Conservation (phyloP, 2,113 vertebrate genomes). For the Axis porcinus region DNA sequence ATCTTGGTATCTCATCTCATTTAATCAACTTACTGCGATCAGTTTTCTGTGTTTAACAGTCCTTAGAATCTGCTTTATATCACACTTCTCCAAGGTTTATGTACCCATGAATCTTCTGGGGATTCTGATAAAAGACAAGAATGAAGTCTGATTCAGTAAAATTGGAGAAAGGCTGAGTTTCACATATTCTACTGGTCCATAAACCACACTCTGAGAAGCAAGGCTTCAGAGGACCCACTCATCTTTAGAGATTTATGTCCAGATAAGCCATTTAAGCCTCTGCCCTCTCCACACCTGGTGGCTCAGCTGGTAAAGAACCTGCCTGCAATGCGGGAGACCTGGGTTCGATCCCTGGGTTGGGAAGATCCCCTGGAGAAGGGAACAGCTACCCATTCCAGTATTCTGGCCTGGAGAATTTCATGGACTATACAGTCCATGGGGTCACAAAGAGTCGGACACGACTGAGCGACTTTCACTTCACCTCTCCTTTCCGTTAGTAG, state of each 20-base stretch:
- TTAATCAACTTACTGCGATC: neutral
- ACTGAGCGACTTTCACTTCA: no score
- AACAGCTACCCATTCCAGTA: no score
- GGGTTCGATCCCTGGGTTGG: no score
- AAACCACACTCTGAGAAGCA: neutral
- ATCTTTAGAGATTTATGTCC: neutral
- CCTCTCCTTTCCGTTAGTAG: no score
- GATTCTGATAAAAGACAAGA: neutral
- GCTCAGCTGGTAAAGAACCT: no score
- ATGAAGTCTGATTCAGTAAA: neutral
- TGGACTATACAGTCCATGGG: no score
- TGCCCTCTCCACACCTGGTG: rapidly evolving
- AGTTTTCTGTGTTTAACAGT: neutral
- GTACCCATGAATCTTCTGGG: neutral
- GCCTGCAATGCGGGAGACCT: no score
- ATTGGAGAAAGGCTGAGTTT: neutral
- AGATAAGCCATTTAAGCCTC: neutral
- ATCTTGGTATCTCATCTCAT: neutral
- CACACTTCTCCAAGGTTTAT: neutral
- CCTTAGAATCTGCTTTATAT: neutral
- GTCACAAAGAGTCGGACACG: no score
- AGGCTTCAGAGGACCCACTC: neutral
- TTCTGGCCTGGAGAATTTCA: no score
- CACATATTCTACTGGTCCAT: neutral
- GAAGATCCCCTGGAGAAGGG: no score